Percentiles rank a stretch among this genome's conserved stretches.
Evolutionary conservation across 1,140 invertebrate species (phyloP).

Genomic region (Megalopta genalis): DNA sequence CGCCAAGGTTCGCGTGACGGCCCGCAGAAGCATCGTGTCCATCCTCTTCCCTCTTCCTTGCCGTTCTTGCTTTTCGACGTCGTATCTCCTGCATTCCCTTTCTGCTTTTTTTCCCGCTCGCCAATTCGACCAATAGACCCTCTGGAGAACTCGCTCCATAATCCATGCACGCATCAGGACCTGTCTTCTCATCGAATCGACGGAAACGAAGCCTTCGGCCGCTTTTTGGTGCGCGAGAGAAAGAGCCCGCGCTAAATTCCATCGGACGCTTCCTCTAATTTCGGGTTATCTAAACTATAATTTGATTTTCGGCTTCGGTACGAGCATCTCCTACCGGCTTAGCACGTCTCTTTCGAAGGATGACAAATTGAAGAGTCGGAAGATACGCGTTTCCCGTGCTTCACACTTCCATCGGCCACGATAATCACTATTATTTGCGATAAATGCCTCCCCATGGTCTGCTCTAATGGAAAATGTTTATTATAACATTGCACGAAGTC

Average conservation of each 20-base stretch:
- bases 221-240: conserved; percentile 11
- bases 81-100: conserved; percentile 37
- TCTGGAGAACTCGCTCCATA: conserved; percentile 54
- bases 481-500: not conserved
- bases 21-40: conserved; percentile 19
- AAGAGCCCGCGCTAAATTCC: conserved; percentile 30
- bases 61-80: conserved; percentile 28
- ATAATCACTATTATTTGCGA: not conserved
- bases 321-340: too few species aligned
- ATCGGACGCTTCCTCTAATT: conserved; percentile 10
- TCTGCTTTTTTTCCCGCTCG: conserved; percentile 38
- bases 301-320: not conserved
- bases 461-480: conserved; percentile 5
- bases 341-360: not conserved
- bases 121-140: conserved; percentile 63
- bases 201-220: conserved; percentile 36
- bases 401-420: not conserved
- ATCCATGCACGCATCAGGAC: conserved; percentile 50
- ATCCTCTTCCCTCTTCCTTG: not conserved
- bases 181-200: conserved; percentile 47
- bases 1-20: conserved; percentile 51
- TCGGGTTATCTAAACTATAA: not conserved
- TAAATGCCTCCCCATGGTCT: not conserved
- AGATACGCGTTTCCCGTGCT: not conserved
- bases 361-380: not conserved